Conservation (phyloP, 2,113 vertebrate species). For the Romanogobio albipinnatus region DNA sequence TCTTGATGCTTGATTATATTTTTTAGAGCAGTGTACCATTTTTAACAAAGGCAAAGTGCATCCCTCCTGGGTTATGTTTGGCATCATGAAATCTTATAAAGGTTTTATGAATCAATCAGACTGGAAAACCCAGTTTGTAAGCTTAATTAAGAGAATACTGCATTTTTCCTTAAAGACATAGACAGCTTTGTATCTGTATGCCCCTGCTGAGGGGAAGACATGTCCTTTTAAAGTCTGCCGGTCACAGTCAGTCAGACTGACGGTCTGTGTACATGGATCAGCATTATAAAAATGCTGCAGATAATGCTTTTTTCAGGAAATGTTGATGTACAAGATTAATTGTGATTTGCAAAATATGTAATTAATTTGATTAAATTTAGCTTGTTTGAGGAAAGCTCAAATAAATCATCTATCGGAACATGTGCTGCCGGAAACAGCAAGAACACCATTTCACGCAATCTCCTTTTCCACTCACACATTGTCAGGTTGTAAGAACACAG, state of each 20-base stretch:
- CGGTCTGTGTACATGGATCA: neutral
- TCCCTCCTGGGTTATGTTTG: neutral
- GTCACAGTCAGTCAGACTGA: neutral
- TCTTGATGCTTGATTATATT: neutral
- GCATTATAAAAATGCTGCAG: neutral
- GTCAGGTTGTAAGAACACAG: conserved; percentile 13
- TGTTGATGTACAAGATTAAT: neutral
- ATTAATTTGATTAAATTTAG: neutral
- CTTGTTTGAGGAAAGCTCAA: neutral
- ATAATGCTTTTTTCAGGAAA: neutral
- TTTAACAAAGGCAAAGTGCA: neutral
- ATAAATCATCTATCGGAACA: neutral
- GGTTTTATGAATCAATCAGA: neutral
- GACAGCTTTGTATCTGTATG: neutral
- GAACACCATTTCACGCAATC: neutral
- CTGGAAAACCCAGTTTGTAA: neutral
- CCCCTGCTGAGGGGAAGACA: neutral
- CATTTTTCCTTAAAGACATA: neutral
- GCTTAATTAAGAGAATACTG: neutral
- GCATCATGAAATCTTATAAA: neutral
- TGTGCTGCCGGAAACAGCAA: neutral
- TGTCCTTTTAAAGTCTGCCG: conserved; percentile 31
- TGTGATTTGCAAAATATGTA: neutral
- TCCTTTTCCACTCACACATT: neutral
- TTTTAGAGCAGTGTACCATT: neutral